Percentiles rank a stretch among this genome's conserved stretches.
Evolutionary conservation across 2,113 vertebrate genomes (phyloP).

Genomic region (cattle (Bos taurus)): DNA sequence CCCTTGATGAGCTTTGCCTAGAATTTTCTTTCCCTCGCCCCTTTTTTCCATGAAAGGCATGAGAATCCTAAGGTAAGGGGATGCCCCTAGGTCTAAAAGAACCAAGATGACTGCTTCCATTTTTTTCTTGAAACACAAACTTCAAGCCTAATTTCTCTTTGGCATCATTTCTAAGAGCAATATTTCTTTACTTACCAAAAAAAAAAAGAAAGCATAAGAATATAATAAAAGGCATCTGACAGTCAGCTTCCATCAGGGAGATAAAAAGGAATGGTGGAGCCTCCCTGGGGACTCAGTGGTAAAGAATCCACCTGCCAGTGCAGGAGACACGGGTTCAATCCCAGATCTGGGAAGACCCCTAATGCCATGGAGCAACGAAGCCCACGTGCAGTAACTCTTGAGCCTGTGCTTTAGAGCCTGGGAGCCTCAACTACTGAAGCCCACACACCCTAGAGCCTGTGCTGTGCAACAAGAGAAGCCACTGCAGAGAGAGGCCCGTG

Average conservation of each 20-base stretch:
- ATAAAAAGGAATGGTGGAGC: neutral
- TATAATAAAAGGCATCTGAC: neutral
- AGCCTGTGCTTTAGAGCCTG: neutral
- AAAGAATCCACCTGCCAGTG: neutral
- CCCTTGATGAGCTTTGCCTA: neutral
- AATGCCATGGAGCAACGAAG: accelerated
- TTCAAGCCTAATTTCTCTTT: neutral
- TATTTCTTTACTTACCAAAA: neutral
- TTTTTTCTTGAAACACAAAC: neutral
- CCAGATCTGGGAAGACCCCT: neutral
- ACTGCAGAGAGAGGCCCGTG: neutral
- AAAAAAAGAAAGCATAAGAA: neutral
- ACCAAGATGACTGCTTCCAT: neutral
- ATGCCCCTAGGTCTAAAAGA: neutral
- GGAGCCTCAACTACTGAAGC: neutral
- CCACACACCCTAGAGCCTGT: accelerated
- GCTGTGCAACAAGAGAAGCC: neutral
- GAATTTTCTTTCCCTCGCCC: neutral
- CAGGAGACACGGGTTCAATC: neutral
- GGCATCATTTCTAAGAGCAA: neutral
- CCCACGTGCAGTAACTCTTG: neutral
- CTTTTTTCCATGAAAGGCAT: neutral
- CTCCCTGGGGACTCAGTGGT: neutral
- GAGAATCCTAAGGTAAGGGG: neutral
- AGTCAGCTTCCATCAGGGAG: neutral